Evolutionary conservation across 2,797 vertebrate genomes (phyloP), one percentile per base, ranked within the genome.

Genomic region (Danio aesculapii): DNA sequence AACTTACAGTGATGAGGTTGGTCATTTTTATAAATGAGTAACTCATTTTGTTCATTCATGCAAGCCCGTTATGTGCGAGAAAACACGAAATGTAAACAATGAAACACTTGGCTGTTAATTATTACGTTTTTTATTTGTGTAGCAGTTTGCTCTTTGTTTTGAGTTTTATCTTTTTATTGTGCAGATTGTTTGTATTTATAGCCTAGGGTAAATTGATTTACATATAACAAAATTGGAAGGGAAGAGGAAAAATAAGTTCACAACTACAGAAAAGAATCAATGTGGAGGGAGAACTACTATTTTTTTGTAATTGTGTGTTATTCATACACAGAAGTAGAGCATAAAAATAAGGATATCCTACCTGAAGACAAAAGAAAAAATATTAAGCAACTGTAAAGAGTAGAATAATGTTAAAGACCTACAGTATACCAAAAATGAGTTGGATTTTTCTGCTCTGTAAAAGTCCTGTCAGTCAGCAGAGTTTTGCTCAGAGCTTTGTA

Each of bases 401-500:
- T 30, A 30, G 30, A 62, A 74, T 61, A 4, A 41, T 41, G 30
- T 62, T 17, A 30, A 62, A 43, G 16, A 50, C 16, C 2, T 62
- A 3, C 10, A 58, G 53, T n/a, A 30, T 30, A 30, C 30, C 30
- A 30, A 46, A 58, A 67, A 50, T 6, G 10, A 19, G 41, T 78
- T 43, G 57, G 17, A n/a, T n/a, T 19, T 0, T 6, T 57, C 6
- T 6, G 39, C 52, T 39, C 11, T 3, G 55, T 69, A 5, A 49
- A 39, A 53, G 52, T 69, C 43, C 47, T 63, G 47, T 30, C 46
- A 46, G 8, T 55, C 67, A 46, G 47, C 62, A 63, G 8, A 70
- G 30, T 41, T 72, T 72, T 44, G 8, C 57, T 47, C 62, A 63
- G 8, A 70, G 30, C 19, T 72, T 72, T 44, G 6, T 47, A 46